phyloP scores from a whole-genome alignment of 2,888 invertebrate genomes.

The Heliconius erato region DNA sequence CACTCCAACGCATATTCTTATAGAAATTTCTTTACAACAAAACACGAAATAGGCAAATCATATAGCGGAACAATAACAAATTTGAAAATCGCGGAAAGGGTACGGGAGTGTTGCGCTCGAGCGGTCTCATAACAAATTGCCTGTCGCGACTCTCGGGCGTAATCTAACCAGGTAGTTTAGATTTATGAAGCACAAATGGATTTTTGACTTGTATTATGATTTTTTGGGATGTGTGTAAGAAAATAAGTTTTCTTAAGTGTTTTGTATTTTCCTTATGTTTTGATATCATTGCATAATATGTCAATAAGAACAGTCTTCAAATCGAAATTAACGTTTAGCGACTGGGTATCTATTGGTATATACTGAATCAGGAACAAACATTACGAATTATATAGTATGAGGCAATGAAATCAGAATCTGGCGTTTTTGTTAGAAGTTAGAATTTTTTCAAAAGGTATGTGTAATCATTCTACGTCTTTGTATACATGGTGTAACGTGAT shows the following conservation, averaged over 20 bases:
- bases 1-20: constrained; percentile 10
- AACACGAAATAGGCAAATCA: constrained; percentile 55
- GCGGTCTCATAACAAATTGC: constrained; percentile 81
- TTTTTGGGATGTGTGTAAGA: not conserved
- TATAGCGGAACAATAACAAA: constrained; percentile 75
- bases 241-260: not conserved
- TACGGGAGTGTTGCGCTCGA: constrained; percentile 71
- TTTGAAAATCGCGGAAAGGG: constrained; percentile 72
- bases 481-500: too few relatives aligned
- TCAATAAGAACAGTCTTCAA: too few relatives aligned
- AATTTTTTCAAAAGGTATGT: too few relatives aligned
- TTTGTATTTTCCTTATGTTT: not conserved
- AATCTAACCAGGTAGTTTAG: constrained; percentile 80
- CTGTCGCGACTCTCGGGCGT: constrained; percentile 72
- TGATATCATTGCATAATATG: not conserved
- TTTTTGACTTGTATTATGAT: constrained; percentile 54
- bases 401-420: too few relatives aligned
- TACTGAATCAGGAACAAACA: too few relatives aligned
- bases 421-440: too few relatives aligned
- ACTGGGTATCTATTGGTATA: too few relatives aligned
- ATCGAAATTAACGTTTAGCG: too few relatives aligned
- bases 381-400: too few relatives aligned
- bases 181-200: constrained; percentile 79
- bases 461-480: too few relatives aligned
- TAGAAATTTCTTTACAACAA: constrained; percentile 4